Conservation (phyloP, 1,140 invertebrate species). For the Holotrichia oblita region DNA sequence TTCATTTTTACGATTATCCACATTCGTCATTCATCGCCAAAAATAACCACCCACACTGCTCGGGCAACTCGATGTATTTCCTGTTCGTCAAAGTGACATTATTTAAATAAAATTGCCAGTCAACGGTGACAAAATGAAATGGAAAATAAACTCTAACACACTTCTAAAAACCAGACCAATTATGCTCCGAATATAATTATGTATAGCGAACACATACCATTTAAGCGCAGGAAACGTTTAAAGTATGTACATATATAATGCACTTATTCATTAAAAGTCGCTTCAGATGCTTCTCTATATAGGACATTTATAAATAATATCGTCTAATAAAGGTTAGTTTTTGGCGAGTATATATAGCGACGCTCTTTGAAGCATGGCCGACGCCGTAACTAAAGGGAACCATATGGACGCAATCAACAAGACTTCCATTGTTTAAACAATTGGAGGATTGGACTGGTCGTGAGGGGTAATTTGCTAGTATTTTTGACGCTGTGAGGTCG, state of each 20-base stretch:
- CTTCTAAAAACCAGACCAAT: too few relatives aligned
- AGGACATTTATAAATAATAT: conserved; percentile 20
- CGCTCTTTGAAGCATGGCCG: conserved; percentile 46
- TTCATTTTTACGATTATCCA: conserved; percentile 16
- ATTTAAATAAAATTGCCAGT: not conserved
- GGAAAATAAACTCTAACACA: too few relatives aligned
- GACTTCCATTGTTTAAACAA: conserved; percentile 53
- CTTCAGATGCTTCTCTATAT: too few relatives aligned
- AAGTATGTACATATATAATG: conserved; percentile 51
- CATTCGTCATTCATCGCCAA: not conserved
- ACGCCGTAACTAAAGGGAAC: conserved; percentile 51
- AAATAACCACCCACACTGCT: not conserved
- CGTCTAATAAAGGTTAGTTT: conserved; percentile 45
- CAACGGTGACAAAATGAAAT: not conserved
- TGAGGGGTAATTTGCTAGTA: conserved; percentile 47
- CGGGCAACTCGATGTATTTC: not conserved
- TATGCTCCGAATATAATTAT: too few relatives aligned
- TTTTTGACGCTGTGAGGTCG: conserved; percentile 45
- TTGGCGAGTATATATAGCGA: conserved; percentile 34
- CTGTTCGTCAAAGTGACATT: conserved; percentile 5
- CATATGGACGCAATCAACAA: conserved; percentile 50
- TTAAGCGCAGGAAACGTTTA: conserved; percentile 50
- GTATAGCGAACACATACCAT: not conserved
- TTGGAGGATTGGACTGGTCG: conserved; percentile 41
- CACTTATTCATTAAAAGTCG: conserved; percentile 52